Evolutionary conservation across 2,113 vertebrate species (phyloP).

Genomic region (Rousettus leschenaultii): DNA sequence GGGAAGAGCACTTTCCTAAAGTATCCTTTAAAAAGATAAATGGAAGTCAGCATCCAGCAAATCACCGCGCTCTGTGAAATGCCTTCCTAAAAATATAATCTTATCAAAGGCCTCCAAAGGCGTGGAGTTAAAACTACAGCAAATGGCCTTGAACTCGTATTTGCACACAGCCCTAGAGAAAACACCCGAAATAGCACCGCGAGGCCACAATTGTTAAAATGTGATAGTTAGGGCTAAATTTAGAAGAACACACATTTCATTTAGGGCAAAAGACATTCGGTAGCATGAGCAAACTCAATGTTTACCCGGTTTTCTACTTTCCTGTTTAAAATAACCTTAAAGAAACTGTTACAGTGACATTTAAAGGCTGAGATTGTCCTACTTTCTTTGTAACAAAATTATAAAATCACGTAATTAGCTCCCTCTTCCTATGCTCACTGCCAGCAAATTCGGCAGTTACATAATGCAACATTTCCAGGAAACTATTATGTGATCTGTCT

Average conservation of each 20-base stretch:
- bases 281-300: slow-evolving; percentile 55
- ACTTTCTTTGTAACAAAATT: slow-evolving; percentile 86
- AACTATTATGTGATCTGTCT: slow-evolving; percentile 77
- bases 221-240: slow-evolving; percentile 80
- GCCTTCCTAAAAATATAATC: slow-evolving; percentile 80
- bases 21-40: slow-evolving; percentile 48
- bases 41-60: slow-evolving; percentile 55
- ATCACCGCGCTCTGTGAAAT: slow-evolving; percentile 59
- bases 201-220: slow-evolving; percentile 82
- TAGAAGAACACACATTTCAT: slow-evolving; percentile 78
- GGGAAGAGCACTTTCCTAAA: slow-evolving; percentile 46
- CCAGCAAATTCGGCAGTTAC: slow-evolving; percentile 84
- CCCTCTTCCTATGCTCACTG: slow-evolving; percentile 71
- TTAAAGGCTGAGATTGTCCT: slow-evolving; percentile 74
- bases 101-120: slow-evolving; percentile 80
- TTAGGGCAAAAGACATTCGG: slow-evolving; percentile 73
- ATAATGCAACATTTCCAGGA: slow-evolving; percentile 90
- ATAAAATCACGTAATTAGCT: slow-evolving; percentile 84
- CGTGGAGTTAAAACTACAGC: slow-evolving; percentile 79
- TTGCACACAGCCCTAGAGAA: slow-evolving; percentile 76
- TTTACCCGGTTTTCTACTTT: slow-evolving; percentile 74
- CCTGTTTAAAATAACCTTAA: slow-evolving; percentile 58
- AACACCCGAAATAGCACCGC: slow-evolving; percentile 83
- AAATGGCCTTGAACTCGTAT: slow-evolving; percentile 80
- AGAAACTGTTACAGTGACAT: slow-evolving; percentile 65